Conservation (phyloP, 2,113 vertebrate genomes). For the Notechis scutatus region DNA sequence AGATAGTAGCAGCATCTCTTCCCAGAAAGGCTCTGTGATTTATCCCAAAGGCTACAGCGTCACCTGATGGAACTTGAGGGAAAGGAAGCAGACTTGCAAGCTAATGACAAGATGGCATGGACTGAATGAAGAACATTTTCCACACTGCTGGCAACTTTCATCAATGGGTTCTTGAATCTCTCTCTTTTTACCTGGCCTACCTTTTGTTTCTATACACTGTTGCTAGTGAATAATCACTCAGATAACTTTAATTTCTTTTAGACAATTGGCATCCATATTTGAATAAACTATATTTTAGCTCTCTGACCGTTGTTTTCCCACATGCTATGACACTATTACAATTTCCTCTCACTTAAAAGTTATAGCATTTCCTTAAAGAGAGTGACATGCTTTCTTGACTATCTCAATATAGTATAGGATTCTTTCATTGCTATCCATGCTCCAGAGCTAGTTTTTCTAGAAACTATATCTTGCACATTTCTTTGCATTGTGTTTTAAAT, state of each 20-base stretch:
- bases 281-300: neutral
- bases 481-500: neutral
- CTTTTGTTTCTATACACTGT: neutral
- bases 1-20: neutral
- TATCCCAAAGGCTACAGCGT: conserved; percentile 1
- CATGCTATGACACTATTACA: neutral
- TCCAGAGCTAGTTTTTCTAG: neutral
- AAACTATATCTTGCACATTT: neutral
- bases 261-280: neutral
- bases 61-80: conserved; percentile 5
- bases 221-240: neutral
- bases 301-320: neutral
- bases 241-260: neutral
- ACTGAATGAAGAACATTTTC: neutral
- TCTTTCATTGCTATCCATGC: rapidly evolving
- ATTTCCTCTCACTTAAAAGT: neutral
- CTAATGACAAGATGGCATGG: neutral
- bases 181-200: neutral
- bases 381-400: neutral
- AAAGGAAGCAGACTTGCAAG: neutral
- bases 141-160: neutral
- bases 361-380: neutral
- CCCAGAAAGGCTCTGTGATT: neutral
- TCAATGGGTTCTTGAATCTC: neutral
- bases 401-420: neutral